Percentiles rank a stretch among this genome's conserved stretches.
Conservation (phyloP, 2,888 invertebrate species). For the Eulithis testata region DNA sequence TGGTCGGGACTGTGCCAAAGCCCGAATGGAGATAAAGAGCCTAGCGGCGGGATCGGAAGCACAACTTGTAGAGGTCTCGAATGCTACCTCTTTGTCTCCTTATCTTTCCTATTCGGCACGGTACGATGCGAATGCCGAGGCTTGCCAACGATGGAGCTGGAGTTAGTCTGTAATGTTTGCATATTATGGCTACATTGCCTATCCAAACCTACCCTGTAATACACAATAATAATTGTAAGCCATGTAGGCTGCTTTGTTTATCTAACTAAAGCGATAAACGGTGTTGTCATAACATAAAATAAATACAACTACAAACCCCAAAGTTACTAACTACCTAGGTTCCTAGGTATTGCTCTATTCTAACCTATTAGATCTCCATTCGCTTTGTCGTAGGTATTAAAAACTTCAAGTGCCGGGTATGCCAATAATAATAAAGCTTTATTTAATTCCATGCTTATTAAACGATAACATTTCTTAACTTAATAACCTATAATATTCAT, state of each 20-base stretch:
- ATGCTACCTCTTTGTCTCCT: constrained; percentile 43
- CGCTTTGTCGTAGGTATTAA: too few relatives aligned
- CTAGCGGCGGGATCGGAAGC: constrained; percentile 35
- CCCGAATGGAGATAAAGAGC: constrained; percentile 36
- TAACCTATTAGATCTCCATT: too few relatives aligned
- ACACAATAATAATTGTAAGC: constrained; percentile 11
- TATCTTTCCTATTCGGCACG: constrained; percentile 40
- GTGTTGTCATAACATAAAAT: too few relatives aligned
- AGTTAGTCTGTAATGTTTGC: constrained; percentile 26
- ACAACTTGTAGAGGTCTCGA: constrained; percentile 41
- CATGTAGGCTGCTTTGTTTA: not conserved
- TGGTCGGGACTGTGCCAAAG: constrained; percentile 36
- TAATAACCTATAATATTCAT: too few relatives aligned
- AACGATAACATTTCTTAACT: too few relatives aligned
- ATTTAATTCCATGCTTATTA: too few relatives aligned
- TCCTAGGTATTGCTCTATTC: too few relatives aligned
- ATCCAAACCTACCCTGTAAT: not conserved
- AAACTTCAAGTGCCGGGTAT: too few relatives aligned
- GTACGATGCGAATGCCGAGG: constrained; percentile 32
- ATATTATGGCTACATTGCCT: not conserved
- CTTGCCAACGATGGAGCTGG: constrained; percentile 38
- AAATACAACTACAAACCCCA: too few relatives aligned
- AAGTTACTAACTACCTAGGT: too few relatives aligned
- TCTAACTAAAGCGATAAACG: not conserved
- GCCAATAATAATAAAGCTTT: too few relatives aligned